Evolutionary conservation across 2,113 vertebrate genomes (phyloP).

Genomic region (Neoarius graeffei): DNA sequence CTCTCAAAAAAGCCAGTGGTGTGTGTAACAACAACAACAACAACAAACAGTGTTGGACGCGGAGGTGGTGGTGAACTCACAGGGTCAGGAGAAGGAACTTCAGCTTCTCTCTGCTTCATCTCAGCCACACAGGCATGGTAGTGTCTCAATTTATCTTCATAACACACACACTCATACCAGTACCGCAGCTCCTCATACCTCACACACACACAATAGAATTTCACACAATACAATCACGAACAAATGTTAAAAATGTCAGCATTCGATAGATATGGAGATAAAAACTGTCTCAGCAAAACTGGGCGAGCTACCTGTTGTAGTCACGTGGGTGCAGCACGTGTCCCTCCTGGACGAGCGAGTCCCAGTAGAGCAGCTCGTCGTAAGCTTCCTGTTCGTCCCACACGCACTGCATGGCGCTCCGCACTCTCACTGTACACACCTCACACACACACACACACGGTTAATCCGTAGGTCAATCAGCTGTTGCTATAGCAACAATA

Average conservation of each 20-base stretch:
- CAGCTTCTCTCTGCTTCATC: conserved; percentile 62
- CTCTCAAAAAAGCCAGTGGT: not conserved
- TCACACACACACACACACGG: no score
- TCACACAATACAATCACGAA: not conserved
- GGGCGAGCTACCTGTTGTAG: no score
- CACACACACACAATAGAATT: not conserved
- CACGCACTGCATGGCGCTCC: conserved; percentile 36
- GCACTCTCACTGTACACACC: no score
- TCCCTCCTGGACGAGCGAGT: conserved; percentile 72
- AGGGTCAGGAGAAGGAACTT: conserved; percentile 42
- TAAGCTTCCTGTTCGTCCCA: conserved; percentile 78
- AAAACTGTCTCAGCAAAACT: no score
- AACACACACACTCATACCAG: conserved; percentile 77
- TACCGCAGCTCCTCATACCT: conserved; percentile 79
- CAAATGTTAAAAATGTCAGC: not conserved
- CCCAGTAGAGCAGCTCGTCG: conserved; percentile 80
- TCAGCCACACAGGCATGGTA: conserved; percentile 71
- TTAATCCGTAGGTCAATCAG: not conserved
- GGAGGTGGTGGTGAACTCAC: conserved; percentile 14
- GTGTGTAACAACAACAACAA: not conserved
- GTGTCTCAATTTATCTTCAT: conserved; percentile 73
- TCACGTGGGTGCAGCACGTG: conserved; percentile 43
- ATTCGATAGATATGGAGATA: no score
- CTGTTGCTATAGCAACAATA: not conserved
- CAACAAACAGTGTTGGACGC: not conserved